Conservation (phyloP, 2,888 invertebrate genomes). For the Taphrorychus bicolor region DNA sequence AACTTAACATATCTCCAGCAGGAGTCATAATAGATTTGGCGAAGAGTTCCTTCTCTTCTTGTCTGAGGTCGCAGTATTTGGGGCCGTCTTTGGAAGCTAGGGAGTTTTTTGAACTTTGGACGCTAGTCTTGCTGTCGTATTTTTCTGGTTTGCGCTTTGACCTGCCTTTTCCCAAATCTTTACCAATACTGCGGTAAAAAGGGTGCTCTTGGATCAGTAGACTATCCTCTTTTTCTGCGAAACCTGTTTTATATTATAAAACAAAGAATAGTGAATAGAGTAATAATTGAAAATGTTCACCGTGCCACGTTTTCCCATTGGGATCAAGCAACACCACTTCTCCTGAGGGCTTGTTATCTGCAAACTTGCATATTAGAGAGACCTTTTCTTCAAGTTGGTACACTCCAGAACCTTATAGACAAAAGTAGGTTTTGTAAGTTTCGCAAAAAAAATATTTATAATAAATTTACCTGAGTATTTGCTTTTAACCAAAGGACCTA, state of each 20-base stretch:
- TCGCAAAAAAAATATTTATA: neutral
- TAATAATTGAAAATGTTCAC: constrained; percentile 45
- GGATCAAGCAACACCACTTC: constrained; percentile 62
- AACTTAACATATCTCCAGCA: constrained; percentile 44
- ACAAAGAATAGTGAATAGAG: no score
- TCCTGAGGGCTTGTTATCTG: constrained; percentile 63
- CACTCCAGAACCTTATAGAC: constrained; percentile 58
- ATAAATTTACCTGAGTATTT: constrained; percentile 57
- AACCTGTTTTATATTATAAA: constrained; percentile 36
- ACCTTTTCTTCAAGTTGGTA: constrained; percentile 65
- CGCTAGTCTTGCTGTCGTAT: constrained; percentile 19
- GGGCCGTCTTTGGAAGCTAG: constrained; percentile 15
- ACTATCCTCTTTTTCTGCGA: constrained; percentile 45
- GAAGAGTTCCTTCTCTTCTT: constrained; percentile 50
- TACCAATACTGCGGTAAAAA: constrained; percentile 49
- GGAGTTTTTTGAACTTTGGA: constrained; percentile 9
- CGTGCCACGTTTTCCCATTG: constrained; percentile 64
- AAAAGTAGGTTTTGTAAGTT: no score
- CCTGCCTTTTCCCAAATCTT: constrained; percentile 48
- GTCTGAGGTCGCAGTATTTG: constrained; percentile 31
- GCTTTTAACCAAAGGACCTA: constrained; percentile 63
- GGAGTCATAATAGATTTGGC: constrained; percentile 47
- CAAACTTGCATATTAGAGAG: constrained; percentile 61
- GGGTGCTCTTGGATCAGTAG: constrained; percentile 52
- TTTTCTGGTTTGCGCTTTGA: constrained; percentile 19